Conservation (phyloP, 2,797 vertebrate species). For the Cottoperca gobio region DNA sequence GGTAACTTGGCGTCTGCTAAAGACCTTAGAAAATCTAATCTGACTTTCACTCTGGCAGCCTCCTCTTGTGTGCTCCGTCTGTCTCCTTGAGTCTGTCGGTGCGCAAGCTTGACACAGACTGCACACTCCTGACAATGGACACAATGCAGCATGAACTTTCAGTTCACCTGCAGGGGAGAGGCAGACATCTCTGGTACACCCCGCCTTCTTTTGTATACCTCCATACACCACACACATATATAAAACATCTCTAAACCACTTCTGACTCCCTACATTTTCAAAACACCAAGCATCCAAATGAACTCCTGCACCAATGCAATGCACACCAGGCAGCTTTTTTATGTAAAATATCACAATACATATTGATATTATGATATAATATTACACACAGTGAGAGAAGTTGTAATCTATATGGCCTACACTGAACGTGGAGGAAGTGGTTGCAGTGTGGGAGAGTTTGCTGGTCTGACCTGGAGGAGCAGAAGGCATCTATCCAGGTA, state of each 20-base stretch:
- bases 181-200: slow-evolving; percentile 36
- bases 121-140: slow-evolving; percentile 51
- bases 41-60: slow-evolving; percentile 22
- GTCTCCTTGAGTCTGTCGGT: slow-evolving; percentile 40
- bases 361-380: neutral
- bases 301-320: neutral
- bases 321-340: neutral
- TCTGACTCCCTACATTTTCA: neutral
- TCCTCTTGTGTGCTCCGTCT: slow-evolving; percentile 35
- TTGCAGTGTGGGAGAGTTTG: neutral
- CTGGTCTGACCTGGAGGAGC: slow-evolving; percentile 14
- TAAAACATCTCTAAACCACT: neutral
- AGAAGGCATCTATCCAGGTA: slow-evolving; percentile 15
- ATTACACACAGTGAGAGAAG: neutral
- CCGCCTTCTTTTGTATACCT: slow-evolving; percentile 26
- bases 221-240: slow-evolving; percentile 1
- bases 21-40: slow-evolving; percentile 45
- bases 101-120: slow-evolving; percentile 17
- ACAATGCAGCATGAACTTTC: slow-evolving; percentile 70
- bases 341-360: neutral
- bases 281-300: neutral
- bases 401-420: neutral
- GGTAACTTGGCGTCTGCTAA: slow-evolving; percentile 5
- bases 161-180: slow-evolving; percentile 68
- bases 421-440: neutral